Conservation (phyloP, 2,113 vertebrate genomes). For the Zosterops borbonicus region DNA sequence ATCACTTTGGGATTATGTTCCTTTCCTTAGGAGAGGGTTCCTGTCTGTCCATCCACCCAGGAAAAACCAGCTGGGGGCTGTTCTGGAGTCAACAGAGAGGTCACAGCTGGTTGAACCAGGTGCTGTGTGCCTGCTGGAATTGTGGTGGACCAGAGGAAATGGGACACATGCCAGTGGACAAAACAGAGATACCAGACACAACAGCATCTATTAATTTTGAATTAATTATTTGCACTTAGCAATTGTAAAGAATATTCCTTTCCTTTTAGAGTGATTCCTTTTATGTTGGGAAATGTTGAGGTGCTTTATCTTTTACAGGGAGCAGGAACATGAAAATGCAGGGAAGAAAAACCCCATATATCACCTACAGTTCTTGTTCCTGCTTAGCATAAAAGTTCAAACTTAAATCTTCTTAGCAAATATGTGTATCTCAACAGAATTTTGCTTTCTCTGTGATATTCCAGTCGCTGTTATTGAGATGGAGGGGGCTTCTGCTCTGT, state of each 20-base stretch:
- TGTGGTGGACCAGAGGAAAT: background rate
- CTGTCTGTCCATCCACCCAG: background rate
- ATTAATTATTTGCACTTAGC: background rate
- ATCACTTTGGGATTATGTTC: rapidly evolving
- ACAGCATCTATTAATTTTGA: background rate
- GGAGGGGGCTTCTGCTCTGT: background rate
- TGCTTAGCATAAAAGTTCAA: background rate
- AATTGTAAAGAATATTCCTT: background rate
- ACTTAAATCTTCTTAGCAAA: background rate
- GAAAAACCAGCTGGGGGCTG: background rate
- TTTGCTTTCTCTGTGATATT: background rate
- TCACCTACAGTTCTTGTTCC: background rate
- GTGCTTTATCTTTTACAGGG: background rate
- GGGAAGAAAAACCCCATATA: background rate
- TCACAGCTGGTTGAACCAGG: background rate
- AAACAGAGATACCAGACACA: background rate
- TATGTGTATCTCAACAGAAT: background rate
- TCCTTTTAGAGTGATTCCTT: background rate
- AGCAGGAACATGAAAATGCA: background rate
- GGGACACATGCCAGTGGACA: background rate
- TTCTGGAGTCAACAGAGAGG: rapidly evolving
- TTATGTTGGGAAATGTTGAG: background rate
- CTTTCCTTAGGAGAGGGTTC: background rate
- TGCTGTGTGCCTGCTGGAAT: background rate
- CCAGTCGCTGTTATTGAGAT: background rate